Evolutionary conservation across 2,797 vertebrate genomes (phyloP).

Genomic region (Poeciliopsis infans): DNA sequence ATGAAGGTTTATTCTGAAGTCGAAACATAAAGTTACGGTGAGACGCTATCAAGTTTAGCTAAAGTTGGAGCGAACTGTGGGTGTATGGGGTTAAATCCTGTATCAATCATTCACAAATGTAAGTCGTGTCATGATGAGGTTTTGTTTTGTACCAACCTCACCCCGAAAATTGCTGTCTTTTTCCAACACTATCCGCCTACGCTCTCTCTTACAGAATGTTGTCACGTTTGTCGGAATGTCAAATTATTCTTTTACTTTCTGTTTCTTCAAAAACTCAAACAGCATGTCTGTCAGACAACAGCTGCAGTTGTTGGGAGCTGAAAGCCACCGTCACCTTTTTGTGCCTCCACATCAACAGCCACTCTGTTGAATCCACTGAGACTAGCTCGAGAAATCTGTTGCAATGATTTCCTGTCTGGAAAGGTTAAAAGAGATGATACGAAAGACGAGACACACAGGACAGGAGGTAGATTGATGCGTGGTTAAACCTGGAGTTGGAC

Average conservation of each 20-base stretch:
- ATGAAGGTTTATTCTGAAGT: neutral
- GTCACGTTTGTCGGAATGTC: neutral
- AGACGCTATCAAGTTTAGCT: neutral
- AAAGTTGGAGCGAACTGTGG: neutral
- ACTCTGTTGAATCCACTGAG: constrained; percentile 74
- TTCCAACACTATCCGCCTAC: too few relatives aligned
- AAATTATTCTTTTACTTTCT: neutral
- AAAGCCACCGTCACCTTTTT: constrained; percentile 68
- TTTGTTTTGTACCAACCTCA: neutral
- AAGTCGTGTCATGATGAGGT: neutral
- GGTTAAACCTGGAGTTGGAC: constrained; percentile 7
- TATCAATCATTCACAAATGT: neutral
- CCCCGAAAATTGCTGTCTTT: neutral
- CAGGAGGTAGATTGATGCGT: constrained; percentile 2
- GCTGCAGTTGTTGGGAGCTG: constrained; percentile 25
- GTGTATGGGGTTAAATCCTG: neutral
- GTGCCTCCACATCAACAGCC: constrained; percentile 66
- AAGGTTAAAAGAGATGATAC: constrained; percentile 33
- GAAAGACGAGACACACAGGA: constrained; percentile 21
- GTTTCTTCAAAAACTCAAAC: neutral
- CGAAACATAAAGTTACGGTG: too few relatives aligned
- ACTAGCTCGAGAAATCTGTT: constrained; percentile 72
- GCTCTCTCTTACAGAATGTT: neutral
- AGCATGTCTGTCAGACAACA: constrained; percentile 8
- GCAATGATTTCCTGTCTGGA: constrained; percentile 72